A percentile compares a stretch with the other conserved stretches of the same genome.
Evolutionary conservation across 2,113 vertebrate species (phyloP).

Genomic region (Rhodinocichla rosea): DNA sequence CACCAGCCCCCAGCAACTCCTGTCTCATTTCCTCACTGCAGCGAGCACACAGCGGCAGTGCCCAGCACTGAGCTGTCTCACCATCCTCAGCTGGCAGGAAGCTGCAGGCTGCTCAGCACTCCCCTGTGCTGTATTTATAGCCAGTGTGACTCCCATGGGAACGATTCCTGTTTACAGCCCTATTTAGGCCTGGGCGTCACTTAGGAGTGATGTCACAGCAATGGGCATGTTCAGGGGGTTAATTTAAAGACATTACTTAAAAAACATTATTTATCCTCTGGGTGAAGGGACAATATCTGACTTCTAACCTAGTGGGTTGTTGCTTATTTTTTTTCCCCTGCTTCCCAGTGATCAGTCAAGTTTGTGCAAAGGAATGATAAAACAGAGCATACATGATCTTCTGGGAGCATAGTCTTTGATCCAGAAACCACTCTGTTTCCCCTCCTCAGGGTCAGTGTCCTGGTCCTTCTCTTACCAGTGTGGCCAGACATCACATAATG

Average conservation of each 20-base stretch:
- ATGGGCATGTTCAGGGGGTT: neutral
- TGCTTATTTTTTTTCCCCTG: neutral
- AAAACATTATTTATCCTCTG: neutral
- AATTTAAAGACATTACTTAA: neutral
- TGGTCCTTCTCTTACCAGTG: neutral
- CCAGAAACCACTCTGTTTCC: neutral
- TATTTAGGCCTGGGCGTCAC: constrained; percentile 45
- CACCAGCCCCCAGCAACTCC: neutral
- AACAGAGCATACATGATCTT: neutral
- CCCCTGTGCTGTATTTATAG: constrained; percentile 44
- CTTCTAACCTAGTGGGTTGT: neutral
- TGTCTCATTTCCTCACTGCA: neutral
- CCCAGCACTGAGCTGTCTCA: constrained; percentile 7
- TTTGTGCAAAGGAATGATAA: neutral
- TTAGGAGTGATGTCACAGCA: constrained; percentile 32
- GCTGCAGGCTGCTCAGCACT: neutral
- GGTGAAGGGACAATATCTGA: neutral
- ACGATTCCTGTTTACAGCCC: constrained; percentile 16
- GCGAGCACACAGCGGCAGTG: fast-evolving
- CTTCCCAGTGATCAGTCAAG: neutral
- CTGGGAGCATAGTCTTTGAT: neutral
- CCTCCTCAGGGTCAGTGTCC: neutral
- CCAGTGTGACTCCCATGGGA: neutral
- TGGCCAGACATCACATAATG: neutral
- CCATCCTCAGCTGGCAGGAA: constrained; percentile 10